Conservation (phyloP, 1,140 invertebrate species). For the Brachystomella parvula region DNA sequence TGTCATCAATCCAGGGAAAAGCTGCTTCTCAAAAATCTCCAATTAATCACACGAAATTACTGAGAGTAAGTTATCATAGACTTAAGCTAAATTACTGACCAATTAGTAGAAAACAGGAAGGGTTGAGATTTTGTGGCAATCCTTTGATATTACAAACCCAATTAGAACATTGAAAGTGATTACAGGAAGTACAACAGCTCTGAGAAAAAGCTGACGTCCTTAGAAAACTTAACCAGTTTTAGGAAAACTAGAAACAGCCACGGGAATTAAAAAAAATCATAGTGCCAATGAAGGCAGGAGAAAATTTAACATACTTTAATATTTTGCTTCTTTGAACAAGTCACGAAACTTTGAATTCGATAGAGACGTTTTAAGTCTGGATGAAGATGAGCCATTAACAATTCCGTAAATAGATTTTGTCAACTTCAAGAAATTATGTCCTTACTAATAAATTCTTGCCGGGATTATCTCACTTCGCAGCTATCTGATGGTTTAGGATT, state of each 20-base stretch:
- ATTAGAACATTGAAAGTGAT: not conserved
- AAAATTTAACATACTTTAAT: not conserved
- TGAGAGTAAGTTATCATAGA: not conserved
- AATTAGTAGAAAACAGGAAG: not conserved
- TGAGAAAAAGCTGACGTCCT: not conserved
- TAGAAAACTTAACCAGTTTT: too few relatives aligned
- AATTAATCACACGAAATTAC: not conserved
- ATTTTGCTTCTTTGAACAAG: not conserved
- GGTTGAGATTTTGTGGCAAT: not conserved
- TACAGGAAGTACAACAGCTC: not conserved
- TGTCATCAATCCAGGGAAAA: too few relatives aligned
- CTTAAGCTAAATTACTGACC: not conserved
- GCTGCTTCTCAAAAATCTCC: too few relatives aligned
- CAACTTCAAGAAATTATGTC: too few relatives aligned
- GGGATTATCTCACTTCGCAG: constrained; percentile 39
- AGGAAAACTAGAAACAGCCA: not conserved
- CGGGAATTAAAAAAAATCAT: not conserved
- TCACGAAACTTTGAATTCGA: not conserved
- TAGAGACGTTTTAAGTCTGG: not conserved
- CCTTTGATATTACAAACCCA: not conserved
- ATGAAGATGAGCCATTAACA: not conserved
- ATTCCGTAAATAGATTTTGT: not conserved
- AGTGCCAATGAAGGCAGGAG: not conserved
- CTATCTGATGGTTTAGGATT: constrained; percentile 49
- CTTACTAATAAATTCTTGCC: too few relatives aligned